phyloP scores from a whole-genome alignment of 2,797 vertebrate genomes.

The Chanos chanos region DNA sequence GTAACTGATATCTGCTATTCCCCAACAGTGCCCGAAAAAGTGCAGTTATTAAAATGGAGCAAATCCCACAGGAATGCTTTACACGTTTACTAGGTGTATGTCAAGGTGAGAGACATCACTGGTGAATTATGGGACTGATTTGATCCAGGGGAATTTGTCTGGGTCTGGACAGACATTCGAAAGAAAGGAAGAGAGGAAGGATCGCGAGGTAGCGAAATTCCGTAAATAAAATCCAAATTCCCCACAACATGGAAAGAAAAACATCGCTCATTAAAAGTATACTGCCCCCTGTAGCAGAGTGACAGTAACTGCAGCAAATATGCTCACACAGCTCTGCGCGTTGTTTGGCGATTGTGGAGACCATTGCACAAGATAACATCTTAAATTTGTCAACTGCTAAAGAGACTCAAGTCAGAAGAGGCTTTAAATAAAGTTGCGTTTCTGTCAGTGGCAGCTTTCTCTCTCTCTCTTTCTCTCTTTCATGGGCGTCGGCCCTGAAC shows the following conservation, averaged over 20 bases:
- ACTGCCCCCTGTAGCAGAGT: too few relatives aligned
- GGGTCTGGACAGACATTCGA: conserved; percentile 3
- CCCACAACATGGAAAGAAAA: not conserved
- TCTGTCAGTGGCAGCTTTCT: conserved; percentile 17
- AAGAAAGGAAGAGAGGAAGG: not conserved
- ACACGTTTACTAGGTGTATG: conserved; percentile 75
- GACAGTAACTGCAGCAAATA: too few relatives aligned
- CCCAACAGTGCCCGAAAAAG: conserved; percentile 54
- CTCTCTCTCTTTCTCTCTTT: conserved; percentile 14
- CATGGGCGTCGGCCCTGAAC: conserved; percentile 62
- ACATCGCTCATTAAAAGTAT: too few relatives aligned
- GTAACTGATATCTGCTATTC: conserved; percentile 71
- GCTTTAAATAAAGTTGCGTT: conserved; percentile 26
- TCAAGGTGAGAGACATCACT: conserved; percentile 77
- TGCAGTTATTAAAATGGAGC: conserved; percentile 74
- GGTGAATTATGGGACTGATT: conserved; percentile 70
- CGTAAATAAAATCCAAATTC: not conserved
- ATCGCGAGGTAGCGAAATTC: not conserved
- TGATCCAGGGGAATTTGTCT: conserved; percentile 59
- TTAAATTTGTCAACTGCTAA: conserved; percentile 18
- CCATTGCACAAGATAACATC: too few relatives aligned
- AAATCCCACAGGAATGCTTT: conserved; percentile 73
- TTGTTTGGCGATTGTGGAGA: too few relatives aligned
- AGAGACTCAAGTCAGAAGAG: conserved; percentile 18
- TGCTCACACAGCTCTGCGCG: too few relatives aligned